Evolutionary conservation across 2,888 invertebrate genomes (phyloP), one percentile per base, ranked within the genome.

Genomic region (Cetonia aurata): DNA sequence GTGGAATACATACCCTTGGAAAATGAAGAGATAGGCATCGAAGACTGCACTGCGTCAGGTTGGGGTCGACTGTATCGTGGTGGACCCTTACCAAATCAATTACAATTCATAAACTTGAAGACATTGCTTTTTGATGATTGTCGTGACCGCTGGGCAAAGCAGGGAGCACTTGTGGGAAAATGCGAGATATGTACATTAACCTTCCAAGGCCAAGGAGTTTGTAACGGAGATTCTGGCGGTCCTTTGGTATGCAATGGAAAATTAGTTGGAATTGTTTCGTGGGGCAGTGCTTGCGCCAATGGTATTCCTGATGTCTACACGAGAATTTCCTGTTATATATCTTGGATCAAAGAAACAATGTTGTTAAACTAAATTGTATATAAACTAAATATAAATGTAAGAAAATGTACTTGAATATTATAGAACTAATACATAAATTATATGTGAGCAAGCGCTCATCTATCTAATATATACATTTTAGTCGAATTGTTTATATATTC

Each of bases 201-300:
- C 33, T 86, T 84, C 76, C 78, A 80, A 56, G 90, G 89, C 0
- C 87, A 90, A 82, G 89, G 90, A 0, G 89, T 89, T 72, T 82
- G 78, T 0, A 81, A 87, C 86, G 87, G 87, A 71, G 87, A 88
- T 74, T 88, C 87, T 13, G 88, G 88, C 0, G 87, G 88, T 4
- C 87, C 87, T 0, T 78, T 88, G 10, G 85, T 86, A 3, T 85
- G 84, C 69, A 42, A 70, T 37, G 55, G 57, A 1, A 67, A 67
- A 42, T 67, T 66, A 0, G 86, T 87, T 0, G 88, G 88, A 13
- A 79, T 88, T 12, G 87, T 87, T 0, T 87, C 88, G 0, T 87
- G 87, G 87, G 87, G 87, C 2, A 59, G 25, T 19, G 86, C 87
- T 0, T 87, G 87, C 73, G 87, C 87, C 0, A 80, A 81, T 1